Evolutionary conservation across 2,113 vertebrate species (phyloP).

Genomic region (Elgaria multicarinata): DNA sequence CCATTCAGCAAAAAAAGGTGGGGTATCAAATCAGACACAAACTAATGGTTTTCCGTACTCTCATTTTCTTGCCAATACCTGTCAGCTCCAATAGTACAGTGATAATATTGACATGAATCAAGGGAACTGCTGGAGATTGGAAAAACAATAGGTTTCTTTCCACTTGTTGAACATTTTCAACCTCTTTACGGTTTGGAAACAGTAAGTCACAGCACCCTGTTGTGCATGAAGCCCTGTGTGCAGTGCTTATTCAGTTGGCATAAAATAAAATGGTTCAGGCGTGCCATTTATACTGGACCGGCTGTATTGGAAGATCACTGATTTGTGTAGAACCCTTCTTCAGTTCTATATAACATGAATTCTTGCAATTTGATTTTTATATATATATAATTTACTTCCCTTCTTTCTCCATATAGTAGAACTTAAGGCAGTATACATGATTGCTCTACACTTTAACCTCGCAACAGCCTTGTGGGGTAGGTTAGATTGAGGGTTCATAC

Average conservation of each 20-base stretch:
- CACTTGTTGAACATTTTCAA: conserved; percentile 23
- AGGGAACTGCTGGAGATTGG: conserved; percentile 27
- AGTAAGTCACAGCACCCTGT: conserved; percentile 27
- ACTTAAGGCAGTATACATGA: not conserved
- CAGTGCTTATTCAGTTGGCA: conserved; percentile 13
- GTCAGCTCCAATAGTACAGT: conserved; percentile 31
- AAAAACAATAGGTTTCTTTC: conserved; percentile 35
- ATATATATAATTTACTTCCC: not conserved
- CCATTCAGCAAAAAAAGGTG: conserved; percentile 17
- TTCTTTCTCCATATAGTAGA: not conserved
- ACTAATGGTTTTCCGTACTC: conserved; percentile 27
- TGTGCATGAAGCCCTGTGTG: not conserved
- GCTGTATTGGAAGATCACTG: not conserved
- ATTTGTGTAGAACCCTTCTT: not conserved
- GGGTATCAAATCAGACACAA: conserved; percentile 23
- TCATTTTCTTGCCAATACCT: conserved; percentile 39
- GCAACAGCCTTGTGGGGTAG: not conserved
- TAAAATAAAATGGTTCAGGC: conserved; percentile 23
- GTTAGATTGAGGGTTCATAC: not conserved
- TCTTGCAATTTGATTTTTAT: not conserved
- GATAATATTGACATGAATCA: conserved; percentile 36
- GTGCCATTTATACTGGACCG: conserved; percentile 12
- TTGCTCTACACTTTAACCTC: not conserved
- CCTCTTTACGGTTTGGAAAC: conserved; percentile 31
- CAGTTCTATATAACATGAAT: not conserved